Evolutionary conservation across 2,113 vertebrate genomes (phyloP), one percentile per base, ranked within the genome.

Genomic region (Morone chrysops): DNA sequence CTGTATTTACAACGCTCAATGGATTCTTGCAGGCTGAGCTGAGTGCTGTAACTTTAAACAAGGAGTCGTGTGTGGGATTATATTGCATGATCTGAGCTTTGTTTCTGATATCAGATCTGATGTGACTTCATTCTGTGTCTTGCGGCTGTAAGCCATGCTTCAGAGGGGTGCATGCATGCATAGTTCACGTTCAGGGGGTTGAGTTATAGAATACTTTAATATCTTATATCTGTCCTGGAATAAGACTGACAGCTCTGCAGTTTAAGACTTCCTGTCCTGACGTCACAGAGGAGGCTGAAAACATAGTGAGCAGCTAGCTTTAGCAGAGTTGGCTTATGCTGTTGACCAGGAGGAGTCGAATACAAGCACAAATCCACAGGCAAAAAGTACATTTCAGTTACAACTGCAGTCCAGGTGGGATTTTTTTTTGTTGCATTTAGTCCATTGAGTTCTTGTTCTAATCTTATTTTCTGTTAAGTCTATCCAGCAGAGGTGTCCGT

Each of bases 1-100:
- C 25, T 25, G 25, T 25, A 97, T 97, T 92, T 96, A 96, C 96
- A 97, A 92, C 84, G 88, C 85, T 48, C 86, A 87, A 67, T 73
- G 57, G 65, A 79, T 89, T 86, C 75, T 85, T 80, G 76, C 70
- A 73, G 62, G 56, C 70, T 36, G 36, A 67, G 56, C 67, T 69
- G 57, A 67, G 60, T 56, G 41, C 70, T 53, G 41, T 65, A 25
- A 81, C 75, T 76, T 60, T 40, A 82, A 83, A 72, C 72, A 65
- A 54, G 48, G n/a, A 48, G 40, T 16, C 14, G 4, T 67, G 51
- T 38, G 8, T 17, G 51, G 69, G 60, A 59, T 71, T 74, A 62
- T 68, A 65, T 7, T 36, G 66, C 79, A 25, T 20, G 36, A 70
- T 81, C 43, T 22, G 66, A 75, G 62, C 60, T 87, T 68, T 67